Conservation (phyloP, 2,888 invertebrate species). For the Chalcosyrphus nemorum region DNA sequence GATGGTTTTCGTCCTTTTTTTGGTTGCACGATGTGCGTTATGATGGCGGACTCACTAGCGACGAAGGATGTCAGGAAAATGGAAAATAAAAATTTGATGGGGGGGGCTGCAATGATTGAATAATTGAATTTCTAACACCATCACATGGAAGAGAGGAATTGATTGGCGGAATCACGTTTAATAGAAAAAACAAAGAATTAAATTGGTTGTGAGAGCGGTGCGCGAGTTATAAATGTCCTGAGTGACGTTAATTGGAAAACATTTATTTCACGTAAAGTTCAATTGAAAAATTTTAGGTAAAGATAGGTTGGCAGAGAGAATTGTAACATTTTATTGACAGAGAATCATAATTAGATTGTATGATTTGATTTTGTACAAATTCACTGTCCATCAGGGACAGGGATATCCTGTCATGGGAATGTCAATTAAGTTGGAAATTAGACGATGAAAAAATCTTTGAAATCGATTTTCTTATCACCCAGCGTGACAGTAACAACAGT, state of each 20-base stretch:
- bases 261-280: not conserved
- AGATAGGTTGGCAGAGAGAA: not conserved
- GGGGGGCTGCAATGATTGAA: constrained; percentile 52
- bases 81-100: constrained; percentile 47
- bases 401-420: too few species aligned
- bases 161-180: constrained; percentile 47
- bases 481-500: too few species aligned
- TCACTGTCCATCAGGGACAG: too few species aligned
- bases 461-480: too few species aligned
- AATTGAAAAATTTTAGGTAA: not conserved
- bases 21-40: constrained; percentile 16
- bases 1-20: constrained; percentile 4
- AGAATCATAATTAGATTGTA: not conserved
- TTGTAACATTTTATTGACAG: not conserved
- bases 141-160: constrained; percentile 30
- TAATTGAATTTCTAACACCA: constrained; percentile 62
- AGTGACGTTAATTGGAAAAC: constrained; percentile 6
- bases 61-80: not conserved
- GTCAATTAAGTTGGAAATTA: too few species aligned
- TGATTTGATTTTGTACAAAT: not conserved
- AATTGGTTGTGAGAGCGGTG: not conserved
- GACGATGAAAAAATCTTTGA: too few species aligned
- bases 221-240: not conserved
- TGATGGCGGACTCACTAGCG: too few species aligned
- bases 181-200: constrained; percentile 1